Evolutionary conservation across 2,797 vertebrate species (phyloP).

Genomic region (Takifugu rubripes): DNA sequence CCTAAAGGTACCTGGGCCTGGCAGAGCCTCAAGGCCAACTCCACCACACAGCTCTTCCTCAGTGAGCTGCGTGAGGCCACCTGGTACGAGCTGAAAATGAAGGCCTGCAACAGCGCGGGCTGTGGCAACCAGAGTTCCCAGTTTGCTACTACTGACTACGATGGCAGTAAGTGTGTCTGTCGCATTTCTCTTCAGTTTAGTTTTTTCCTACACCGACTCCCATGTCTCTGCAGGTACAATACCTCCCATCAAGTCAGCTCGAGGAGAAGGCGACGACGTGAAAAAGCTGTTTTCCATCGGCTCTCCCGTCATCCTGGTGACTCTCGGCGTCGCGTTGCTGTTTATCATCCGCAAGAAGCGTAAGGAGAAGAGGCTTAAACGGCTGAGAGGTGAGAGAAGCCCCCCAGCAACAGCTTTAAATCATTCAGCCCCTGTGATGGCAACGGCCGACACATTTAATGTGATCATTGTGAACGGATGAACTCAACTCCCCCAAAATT

Average conservation of each 20-base stretch:
- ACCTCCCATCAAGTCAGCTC: constrained; percentile 95
- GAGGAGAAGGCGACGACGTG: constrained; percentile 92
- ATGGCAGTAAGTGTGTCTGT: constrained; percentile 89
- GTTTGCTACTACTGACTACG: constrained; percentile 96
- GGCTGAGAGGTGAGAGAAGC: constrained; percentile 84
- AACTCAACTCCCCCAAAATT: neutral
- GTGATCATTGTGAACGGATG: neutral
- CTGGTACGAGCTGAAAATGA: constrained; percentile 98
- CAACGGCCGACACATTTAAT: too few relatives aligned
- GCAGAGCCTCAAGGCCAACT: constrained; percentile 92
- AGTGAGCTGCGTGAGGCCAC: constrained; percentile 94
- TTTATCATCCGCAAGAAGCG: constrained; percentile 97
- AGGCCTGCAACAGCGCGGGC: constrained; percentile 95
- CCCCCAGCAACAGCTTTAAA: constrained; percentile 1
- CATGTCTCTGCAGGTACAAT: constrained; percentile 83
- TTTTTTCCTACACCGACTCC: neutral
- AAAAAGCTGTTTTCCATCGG: constrained; percentile 97
- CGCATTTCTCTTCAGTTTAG: neutral
- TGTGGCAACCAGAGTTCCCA: constrained; percentile 93
- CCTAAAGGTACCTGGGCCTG: constrained; percentile 96
- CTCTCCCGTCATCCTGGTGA: constrained; percentile 94
- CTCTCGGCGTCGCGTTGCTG: constrained; percentile 89
- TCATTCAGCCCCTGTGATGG: neutral
- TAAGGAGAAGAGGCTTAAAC: constrained; percentile 94
- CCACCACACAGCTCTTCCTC: constrained; percentile 88